phyloP scores from a whole-genome alignment of 2,888 invertebrate genomes.

The Torymus texanus region DNA sequence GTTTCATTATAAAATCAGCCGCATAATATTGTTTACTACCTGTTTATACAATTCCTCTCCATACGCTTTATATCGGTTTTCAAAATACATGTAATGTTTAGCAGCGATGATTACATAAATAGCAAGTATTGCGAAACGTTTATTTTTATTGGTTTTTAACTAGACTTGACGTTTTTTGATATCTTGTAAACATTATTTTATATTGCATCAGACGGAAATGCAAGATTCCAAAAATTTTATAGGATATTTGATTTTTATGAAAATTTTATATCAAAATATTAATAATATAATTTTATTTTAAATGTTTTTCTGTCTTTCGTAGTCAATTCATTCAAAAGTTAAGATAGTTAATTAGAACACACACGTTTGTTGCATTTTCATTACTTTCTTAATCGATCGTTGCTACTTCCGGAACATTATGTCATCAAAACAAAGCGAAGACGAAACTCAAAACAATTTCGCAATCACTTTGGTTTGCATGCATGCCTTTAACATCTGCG shows the following conservation, averaged over 20 bases:
- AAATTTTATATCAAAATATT: too few species aligned
- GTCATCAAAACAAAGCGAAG: conserved; percentile 39
- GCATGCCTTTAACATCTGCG: not conserved
- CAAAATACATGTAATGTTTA: conserved; percentile 8
- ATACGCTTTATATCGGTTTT: conserved; percentile 8
- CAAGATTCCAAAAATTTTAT: too few species aligned
- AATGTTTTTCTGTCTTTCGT: too few species aligned
- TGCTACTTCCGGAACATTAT: conserved; percentile 35
- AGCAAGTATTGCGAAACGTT: not conserved
- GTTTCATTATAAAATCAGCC: not conserved
- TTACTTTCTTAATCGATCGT: not conserved
- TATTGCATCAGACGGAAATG: too few species aligned
- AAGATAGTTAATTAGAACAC: too few species aligned
- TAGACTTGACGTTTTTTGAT: too few species aligned
- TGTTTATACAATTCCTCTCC: conserved; percentile 31
- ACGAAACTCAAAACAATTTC: conserved; percentile 27
- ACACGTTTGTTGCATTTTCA: too few species aligned
- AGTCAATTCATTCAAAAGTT: too few species aligned
- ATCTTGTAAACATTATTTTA: too few species aligned
- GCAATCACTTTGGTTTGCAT: conserved; percentile 25
- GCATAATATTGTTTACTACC: conserved; percentile 11
- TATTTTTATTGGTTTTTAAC: not conserved
- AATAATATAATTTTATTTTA: too few species aligned
- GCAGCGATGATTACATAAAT: not conserved
- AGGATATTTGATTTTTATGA: too few species aligned